Evolutionary conservation across 1,140 invertebrate species (phyloP).

Genomic region (Gryon sp.): DNA sequence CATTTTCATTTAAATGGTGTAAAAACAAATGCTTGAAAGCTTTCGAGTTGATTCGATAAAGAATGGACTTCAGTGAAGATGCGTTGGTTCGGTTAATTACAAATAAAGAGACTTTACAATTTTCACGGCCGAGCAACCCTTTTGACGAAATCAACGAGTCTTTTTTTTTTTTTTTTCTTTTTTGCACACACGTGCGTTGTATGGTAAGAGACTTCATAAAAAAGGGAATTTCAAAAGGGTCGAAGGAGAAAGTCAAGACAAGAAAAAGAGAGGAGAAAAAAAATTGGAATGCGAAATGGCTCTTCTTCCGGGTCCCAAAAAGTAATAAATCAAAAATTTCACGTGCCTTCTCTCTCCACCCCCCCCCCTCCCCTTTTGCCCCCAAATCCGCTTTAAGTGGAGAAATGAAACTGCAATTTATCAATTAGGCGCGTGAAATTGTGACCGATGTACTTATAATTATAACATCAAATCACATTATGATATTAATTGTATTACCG

Average conservation of each 20-base stretch:
- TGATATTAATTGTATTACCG: not conserved
- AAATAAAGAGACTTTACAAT: too few species aligned
- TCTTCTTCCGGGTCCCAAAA: not conserved
- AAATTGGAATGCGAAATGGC: not conserved
- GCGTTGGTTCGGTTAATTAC: too few species aligned
- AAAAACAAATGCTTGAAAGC: too few species aligned
- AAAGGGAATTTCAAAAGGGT: constrained; percentile 21
- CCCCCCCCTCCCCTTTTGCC: too few species aligned
- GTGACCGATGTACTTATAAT: not conserved
- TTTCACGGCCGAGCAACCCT: not conserved
- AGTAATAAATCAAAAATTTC: constrained; percentile 27
- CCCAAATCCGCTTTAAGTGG: constrained; percentile 8
- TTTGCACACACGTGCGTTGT: too few species aligned
- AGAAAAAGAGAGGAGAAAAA: not conserved
- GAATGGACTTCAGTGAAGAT: too few species aligned
- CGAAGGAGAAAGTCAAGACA: not conserved
- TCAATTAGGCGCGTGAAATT: constrained; percentile 10
- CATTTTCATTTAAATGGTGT: not conserved
- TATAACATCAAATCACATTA: not conserved
- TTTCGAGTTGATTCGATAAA: too few species aligned
- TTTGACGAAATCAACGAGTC: constrained; percentile 4
- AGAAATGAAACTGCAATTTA: constrained; percentile 11
- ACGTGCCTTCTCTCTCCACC: too few species aligned
- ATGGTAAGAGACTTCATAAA: constrained; percentile 44
- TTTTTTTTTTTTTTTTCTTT: constrained; percentile 13